A percentile compares a stretch with the other conserved stretches of the same genome.
These are phyloP conservation scores for Collichthys lucidus DNA, from an alignment of 2,113 vertebrate species.

Conservation along the genomic window DNA sequence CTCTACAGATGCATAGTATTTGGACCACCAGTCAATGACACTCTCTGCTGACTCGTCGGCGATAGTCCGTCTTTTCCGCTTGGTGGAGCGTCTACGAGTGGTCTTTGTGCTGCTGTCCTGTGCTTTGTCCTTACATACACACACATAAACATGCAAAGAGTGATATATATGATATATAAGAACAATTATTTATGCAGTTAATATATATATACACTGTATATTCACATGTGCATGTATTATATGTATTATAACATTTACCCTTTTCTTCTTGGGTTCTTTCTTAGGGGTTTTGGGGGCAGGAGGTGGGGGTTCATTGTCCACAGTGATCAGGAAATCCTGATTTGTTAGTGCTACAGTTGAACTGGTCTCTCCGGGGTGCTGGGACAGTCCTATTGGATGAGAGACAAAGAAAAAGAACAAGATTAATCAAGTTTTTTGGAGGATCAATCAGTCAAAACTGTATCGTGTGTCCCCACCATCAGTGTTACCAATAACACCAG, in stretches of 20 bases:
- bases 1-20: slow-evolving; percentile 93
- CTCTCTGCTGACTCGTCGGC: slow-evolving; percentile 94
- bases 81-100: slow-evolving; percentile 84
- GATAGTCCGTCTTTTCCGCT: slow-evolving; percentile 88
- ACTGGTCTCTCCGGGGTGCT: slow-evolving; percentile 18
- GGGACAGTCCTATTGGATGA: slow-evolving; percentile 15
- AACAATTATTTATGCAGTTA: too few relatives aligned
- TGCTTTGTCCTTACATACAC: neutral
- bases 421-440: neutral
- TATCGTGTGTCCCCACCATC: neutral
- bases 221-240: too few relatives aligned
- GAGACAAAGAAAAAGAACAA: slow-evolving; percentile 3
- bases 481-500: neutral
- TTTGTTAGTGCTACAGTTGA: slow-evolving; percentile 4
- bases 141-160: neutral
- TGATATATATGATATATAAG: too few relatives aligned
- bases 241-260: slow-evolving; percentile 18
- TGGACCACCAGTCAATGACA: slow-evolving; percentile 99
- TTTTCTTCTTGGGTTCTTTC: slow-evolving; percentile 54
- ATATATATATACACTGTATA: too few relatives aligned
- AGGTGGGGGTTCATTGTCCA: slow-evolving; percentile 80
- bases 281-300: slow-evolving; percentile 37
- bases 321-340: slow-evolving; percentile 83
- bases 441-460: neutral
- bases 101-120: slow-evolving; percentile 80